phyloP scores from a whole-genome alignment of 2,888 invertebrate species.

The Pyrrhia umbra region DNA sequence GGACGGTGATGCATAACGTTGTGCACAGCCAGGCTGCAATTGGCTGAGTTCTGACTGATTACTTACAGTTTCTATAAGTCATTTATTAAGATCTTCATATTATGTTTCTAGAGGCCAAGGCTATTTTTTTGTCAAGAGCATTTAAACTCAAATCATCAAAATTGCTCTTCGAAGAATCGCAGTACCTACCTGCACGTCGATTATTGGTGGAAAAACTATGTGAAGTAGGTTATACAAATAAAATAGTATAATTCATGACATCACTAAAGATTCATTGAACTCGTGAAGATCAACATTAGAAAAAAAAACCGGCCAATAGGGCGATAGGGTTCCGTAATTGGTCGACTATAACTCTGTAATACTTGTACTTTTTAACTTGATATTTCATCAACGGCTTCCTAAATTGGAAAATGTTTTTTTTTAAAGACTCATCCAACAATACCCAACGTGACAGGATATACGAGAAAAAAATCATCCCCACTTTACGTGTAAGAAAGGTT shows the following conservation, averaged over 20 bases:
- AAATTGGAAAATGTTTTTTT: no score
- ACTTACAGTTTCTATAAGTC: neutral
- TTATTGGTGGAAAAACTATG: neutral
- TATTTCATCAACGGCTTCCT: no score
- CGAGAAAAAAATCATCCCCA: no score
- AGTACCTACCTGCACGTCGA: neutral
- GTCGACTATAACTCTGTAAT: no score
- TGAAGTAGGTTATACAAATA: constrained; percentile 10
- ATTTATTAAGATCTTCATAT: neutral
- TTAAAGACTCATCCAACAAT: no score
- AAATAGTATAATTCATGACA: neutral
- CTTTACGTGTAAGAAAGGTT: no score
- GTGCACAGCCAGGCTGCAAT: neutral
- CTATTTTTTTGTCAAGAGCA: neutral
- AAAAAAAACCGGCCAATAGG: no score
- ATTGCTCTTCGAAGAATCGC: neutral
- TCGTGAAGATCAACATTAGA: neutral
- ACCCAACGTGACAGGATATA: no score
- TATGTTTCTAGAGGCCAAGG: neutral
- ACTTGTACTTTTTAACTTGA: no score
- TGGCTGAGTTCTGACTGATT: neutral
- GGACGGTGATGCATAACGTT: neutral
- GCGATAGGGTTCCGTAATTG: no score
- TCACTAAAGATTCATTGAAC: constrained; percentile 12
- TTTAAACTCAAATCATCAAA: neutral